Conservation (phyloP, 2,113 vertebrate species). For the Gasterosteus nipponicus region DNA sequence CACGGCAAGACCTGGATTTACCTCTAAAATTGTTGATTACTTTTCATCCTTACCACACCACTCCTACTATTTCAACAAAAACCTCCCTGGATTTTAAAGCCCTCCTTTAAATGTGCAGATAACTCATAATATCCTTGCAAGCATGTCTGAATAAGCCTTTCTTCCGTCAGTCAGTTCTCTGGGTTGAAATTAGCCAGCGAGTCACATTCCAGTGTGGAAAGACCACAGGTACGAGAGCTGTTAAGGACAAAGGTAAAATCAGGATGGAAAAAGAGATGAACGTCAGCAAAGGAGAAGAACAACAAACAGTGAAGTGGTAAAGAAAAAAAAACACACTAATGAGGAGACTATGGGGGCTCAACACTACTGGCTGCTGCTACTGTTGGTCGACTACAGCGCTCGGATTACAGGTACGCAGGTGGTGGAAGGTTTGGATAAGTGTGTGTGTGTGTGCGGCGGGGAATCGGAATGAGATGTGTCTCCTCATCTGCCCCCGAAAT, state of each 20-base stretch:
- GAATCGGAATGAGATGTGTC: neutral
- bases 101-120: constrained; percentile 14
- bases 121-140: constrained; percentile 4
- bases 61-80: neutral
- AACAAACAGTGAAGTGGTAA: neutral
- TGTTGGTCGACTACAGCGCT: constrained; percentile 48
- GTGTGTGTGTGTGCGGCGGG: constrained; percentile 5
- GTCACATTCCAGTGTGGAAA: constrained; percentile 69
- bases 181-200: constrained; percentile 43
- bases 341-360: constrained; percentile 62
- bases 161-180: constrained; percentile 11
- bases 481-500: neutral
- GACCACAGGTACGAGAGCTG: constrained; percentile 38
- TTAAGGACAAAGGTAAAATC: constrained; percentile 6
- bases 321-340: constrained; percentile 11
- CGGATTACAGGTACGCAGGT: constrained; percentile 70
- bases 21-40: neutral
- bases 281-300: constrained; percentile 4
- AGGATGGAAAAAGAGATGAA: constrained; percentile 41
- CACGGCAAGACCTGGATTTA: neutral
- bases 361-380: constrained; percentile 65
- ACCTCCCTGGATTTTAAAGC: neutral
- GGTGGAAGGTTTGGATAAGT: neutral
- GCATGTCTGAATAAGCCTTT: constrained; percentile 80
- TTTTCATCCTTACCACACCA: neutral